Base-by-base conservation (phyloP, 1,140 invertebrate genomes). In the Steinernema khuongi region DNA sequence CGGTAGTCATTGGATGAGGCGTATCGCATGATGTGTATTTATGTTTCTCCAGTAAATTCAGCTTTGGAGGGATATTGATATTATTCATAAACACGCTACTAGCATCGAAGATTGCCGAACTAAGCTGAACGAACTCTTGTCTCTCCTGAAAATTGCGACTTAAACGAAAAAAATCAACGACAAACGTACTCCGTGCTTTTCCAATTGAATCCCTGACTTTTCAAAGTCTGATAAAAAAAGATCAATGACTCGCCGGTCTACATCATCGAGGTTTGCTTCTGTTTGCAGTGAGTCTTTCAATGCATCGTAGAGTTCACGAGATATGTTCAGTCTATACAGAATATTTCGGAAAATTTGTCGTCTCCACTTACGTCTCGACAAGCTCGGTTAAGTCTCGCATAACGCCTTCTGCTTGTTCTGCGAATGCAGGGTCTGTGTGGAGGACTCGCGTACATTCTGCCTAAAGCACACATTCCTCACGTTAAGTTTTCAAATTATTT, bases 201-300 rank as follows among this genome's bases (percentile, higher is more conserved):
- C 29, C 31, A 79, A 68, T 68, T 79, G 77, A 2, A 79, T 74
- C 41, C 78, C 78, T 32, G 66, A 70, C 33, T 75, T 72, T 31
- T 78, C 74, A 31, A 79, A 79, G 50, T 79, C 78, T 28, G 76
- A 73, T 0, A 79, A 33, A 22, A 79, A 79, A 7, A 79, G 31
- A 19, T 77, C 43, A 17, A 79, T 26, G 1, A 75, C 72, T 33
- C 78, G 19, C 31, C 31, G 4, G 60, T 79, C 78, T 1, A 79
- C 71, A 17, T 79, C 70, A 44, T 79, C 71, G 17, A 78, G 33
- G 14, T 44, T 29, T 1, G 36, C 17, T 75, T 79, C 78, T 0
- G 66, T 76, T 2, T 68, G 26, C 68, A 71, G 41, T 26, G 76
- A 79, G 18, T 28, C 28, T 72, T 79, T 79, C 60, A 79, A 31